Evolutionary conservation across 2,888 invertebrate genomes (phyloP), one percentile per base, ranked within the genome.

Genomic region (Campoletis raptor): DNA sequence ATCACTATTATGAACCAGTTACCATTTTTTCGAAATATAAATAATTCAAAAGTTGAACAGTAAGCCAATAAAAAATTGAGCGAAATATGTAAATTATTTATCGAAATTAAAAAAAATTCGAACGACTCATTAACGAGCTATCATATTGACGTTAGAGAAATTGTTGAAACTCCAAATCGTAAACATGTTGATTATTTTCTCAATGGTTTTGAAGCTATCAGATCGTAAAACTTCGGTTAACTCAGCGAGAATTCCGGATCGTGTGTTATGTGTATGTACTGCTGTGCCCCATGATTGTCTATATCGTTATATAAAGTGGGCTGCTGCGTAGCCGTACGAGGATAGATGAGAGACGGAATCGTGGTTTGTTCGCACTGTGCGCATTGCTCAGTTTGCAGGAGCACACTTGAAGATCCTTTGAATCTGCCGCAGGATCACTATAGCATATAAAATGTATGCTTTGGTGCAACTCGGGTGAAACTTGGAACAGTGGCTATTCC

Each of bases 291-390:
- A 24, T 37, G 36, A 72, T 30, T 67, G 15, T 9, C 54, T 69
- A 57, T 57, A 83, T 70, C 52, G 52, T 12, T 79, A 67, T 79
- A 79, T 77, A 79, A 42, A 52, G 67, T 67, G 48, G 24, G 10
- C n/a, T 42, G 77, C 61, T 42, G 77, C 67, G n/a, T 37, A 73
- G 30, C 85, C 85, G 80, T 85, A 85, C 83, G 85, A 83, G 85
- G 79, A 72, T 77, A 85, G 80, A 80, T 72, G 80, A 85, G 66
- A 76, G 83, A 85, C 83, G 76, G 74, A 83, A 85, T 66, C 74
- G 72, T 54, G 74, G 82, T 52, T 78, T 40, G 81, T 79, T 82
- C 52, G 52, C 52, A 45, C 64, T 64, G 52, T 36, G 52, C 52
- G 42, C 72, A 76, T 40, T 54, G 67, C 69, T 69, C 69, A 69